These are phyloP conservation scores for Zaprionus obscuricornis DNA, from an alignment of 2,888 invertebrate genomes.

Conservation along the genomic window DNA sequence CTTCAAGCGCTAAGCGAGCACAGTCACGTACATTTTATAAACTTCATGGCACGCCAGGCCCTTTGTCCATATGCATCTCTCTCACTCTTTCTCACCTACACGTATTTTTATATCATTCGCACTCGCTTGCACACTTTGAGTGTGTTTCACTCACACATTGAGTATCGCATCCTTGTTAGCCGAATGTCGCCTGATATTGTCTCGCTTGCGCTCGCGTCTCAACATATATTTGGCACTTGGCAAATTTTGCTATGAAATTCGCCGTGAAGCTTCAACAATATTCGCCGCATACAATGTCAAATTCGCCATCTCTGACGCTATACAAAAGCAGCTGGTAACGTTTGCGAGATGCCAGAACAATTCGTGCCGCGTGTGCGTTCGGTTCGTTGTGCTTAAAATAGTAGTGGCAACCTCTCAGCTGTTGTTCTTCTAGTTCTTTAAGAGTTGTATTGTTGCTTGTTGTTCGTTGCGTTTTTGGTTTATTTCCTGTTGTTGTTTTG, in stretches of 20 bases:
- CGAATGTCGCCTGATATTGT: too few species aligned
- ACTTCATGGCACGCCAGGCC: slow-evolving; percentile 58
- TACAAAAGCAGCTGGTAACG: slow-evolving; percentile 56
- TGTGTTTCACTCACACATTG: not conserved
- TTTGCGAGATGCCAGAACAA: slow-evolving; percentile 60
- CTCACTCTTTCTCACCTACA: not conserved
- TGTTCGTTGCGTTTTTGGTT: too few species aligned
- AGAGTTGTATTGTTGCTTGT: slow-evolving; percentile 3
- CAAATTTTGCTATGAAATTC: slow-evolving; percentile 36
- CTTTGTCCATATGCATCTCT: slow-evolving; percentile 24
- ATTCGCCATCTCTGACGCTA: slow-evolving; percentile 21
- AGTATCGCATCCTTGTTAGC: too few species aligned
- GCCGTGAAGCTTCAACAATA: slow-evolving; percentile 36
- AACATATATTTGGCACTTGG: slow-evolving; percentile 3
- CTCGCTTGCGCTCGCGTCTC: slow-evolving; percentile 29
- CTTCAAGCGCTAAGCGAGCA: slow-evolving; percentile 64
- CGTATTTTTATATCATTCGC: slow-evolving; percentile 1
- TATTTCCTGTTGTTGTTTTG: too few species aligned
- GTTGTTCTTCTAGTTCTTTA: slow-evolving; percentile 10
- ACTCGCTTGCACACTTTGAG: slow-evolving; percentile 3
- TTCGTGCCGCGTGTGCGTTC: slow-evolving; percentile 75
- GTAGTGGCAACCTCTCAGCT: slow-evolving; percentile 3
- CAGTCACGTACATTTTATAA: slow-evolving; percentile 73
- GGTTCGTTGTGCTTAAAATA: slow-evolving; percentile 58
- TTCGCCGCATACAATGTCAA: slow-evolving; percentile 12